Percentiles rank a stretch among this genome's conserved stretches.
Evolutionary conservation across 2,888 invertebrate species (phyloP).

Genomic region (Thelaira solivaga): DNA sequence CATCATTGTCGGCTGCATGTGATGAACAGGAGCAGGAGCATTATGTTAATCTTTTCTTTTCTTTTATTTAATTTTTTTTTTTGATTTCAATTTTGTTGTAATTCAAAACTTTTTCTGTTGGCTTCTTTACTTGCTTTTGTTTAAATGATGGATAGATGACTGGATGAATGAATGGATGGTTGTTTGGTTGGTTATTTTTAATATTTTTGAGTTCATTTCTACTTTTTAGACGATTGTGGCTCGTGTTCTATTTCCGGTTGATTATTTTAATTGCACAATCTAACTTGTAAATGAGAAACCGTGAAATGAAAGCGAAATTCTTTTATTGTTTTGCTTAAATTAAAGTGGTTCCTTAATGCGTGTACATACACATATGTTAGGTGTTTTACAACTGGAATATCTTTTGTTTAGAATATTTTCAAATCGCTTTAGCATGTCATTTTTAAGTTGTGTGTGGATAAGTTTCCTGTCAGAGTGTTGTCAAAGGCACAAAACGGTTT

Average conservation of each 20-base stretch:
- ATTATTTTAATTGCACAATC: constrained; percentile 68
- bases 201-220: constrained; percentile 24
- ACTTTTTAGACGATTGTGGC: constrained; percentile 71
- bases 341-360: constrained; percentile 20
- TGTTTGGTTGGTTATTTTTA: constrained; percentile 18
- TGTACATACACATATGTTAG: constrained; percentile 44
- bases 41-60: constrained; percentile 40
- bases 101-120: constrained; percentile 50
- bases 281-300: constrained; percentile 64
- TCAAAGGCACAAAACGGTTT: constrained; percentile 5
- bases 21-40: constrained; percentile 28
- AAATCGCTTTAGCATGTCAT: constrained; percentile 46
- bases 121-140: constrained; percentile 42
- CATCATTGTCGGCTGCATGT: constrained; percentile 47
- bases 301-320: constrained; percentile 72
- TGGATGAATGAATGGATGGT: constrained; percentile 26
- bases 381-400: constrained; percentile 49
- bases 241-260: constrained; percentile 78
- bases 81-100: constrained; percentile 48
- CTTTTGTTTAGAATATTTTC: constrained; percentile 43
- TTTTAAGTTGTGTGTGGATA: constrained; percentile 40
- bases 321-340: constrained; percentile 31
- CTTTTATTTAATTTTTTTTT: neutral
- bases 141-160: constrained; percentile 28
- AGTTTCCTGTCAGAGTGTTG: constrained; percentile 55